Base-by-base conservation (phyloP, 2,888 invertebrate species). In the Drosophila anomalata region DNA sequence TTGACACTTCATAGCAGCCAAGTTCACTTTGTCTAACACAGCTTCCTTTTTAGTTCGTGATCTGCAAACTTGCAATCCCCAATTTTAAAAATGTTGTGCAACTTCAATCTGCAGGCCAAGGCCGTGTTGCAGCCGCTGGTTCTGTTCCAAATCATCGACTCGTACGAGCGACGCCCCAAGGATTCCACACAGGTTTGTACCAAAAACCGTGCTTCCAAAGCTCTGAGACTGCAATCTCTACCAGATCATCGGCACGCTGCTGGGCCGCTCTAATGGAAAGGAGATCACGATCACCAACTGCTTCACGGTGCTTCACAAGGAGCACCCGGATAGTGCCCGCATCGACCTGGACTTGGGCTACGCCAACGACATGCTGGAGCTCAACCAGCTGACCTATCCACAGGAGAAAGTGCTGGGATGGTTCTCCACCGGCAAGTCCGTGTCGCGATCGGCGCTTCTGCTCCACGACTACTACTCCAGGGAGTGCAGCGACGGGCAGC, bases 331-430 rank as follows among this genome's bases (percentile, higher is more conserved):
- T 1, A 63, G 63, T 12, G 51, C 68, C 1, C 69, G 71, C 8
- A 57, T 86, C 24, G 83, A 75, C 44, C 57, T 86, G 57, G 81
- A 84, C 57, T 36, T 70, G 0, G 48, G 65, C 2, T 81, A 86
- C 6, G 76, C 75, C 9, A 53, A 44, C 42, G 75, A 83, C 0
- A 79, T 83, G 83, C 51, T 46, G 14, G 76, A 83, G 1, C 22
- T 83, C 6, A 75, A 75, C 44, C 69, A 60, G 39, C 14, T 75
- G 0, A 62, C 44, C 31, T 77, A 71, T 65, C 87, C 84, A 3
- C 67, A 65, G 31, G 84, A 84, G 62, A 66, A 61, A 17, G 74
- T 84, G 26, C 5, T 84, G n/a, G 84, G 84, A 3, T 84, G 84
- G 84, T 84, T 75, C 20, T 33, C 56, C 63, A 84, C 84, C 0